Conservation (phyloP, 1,140 invertebrate genomes). For the Lepidurus apus region DNA sequence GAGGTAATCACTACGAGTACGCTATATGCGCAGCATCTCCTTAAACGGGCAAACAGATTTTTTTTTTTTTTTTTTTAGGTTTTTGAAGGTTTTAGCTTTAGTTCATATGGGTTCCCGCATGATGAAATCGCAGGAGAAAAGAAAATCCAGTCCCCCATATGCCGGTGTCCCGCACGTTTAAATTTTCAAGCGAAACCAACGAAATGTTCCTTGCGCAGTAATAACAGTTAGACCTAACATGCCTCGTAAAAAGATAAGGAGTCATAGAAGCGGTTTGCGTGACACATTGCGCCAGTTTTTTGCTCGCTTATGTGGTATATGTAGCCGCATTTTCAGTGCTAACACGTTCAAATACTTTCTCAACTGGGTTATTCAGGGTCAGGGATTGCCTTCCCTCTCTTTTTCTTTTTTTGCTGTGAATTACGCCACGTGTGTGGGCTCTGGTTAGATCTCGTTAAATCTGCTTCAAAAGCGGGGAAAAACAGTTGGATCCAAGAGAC, state of each 20-base stretch:
- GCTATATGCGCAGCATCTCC: not conserved
- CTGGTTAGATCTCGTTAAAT: not conserved
- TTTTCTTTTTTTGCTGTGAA: too few species aligned
- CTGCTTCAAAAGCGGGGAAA: not conserved
- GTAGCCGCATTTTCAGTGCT: not conserved
- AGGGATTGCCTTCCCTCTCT: not conserved
- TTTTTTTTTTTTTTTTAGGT: not conserved
- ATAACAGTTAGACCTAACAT: not conserved
- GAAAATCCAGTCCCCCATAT: not conserved
- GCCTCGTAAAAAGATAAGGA: conserved; percentile 4
- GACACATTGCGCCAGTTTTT: not conserved
- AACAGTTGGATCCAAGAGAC: not conserved
- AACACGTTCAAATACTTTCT: not conserved
- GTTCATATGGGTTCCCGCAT: not conserved
- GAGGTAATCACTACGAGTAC: not conserved
- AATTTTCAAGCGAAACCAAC: not conserved
- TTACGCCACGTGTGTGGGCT: conserved; percentile 11
- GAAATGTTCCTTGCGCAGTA: not conserved
- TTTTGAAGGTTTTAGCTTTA: too few species aligned
- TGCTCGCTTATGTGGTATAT: not conserved
- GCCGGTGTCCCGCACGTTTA: not conserved
- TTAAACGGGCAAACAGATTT: not conserved
- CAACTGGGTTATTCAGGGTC: not conserved
- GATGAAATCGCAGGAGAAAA: not conserved
- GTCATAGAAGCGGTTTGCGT: not conserved